Conservation (phyloP, 1,140 invertebrate species). For the Steinernema khuongi region DNA sequence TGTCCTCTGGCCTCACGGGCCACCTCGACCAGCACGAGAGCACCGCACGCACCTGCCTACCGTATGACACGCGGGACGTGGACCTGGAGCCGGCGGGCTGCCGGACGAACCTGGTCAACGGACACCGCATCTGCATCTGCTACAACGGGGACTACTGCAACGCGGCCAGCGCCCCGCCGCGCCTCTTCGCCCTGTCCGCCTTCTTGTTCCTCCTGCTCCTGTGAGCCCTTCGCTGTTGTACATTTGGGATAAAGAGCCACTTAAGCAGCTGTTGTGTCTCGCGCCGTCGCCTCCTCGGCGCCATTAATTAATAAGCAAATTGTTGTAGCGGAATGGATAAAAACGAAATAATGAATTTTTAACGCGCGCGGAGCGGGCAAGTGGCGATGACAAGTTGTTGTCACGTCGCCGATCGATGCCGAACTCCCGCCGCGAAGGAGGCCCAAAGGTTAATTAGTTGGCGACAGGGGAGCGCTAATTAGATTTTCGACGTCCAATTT, state of each 20-base stretch:
- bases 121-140: neutral
- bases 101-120: constrained; percentile 8
- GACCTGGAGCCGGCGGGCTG: neutral
- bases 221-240: neutral
- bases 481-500: constrained; percentile 10
- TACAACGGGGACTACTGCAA: constrained; percentile 11
- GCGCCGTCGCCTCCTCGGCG: neutral
- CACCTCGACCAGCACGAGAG: neutral
- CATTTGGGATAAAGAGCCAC: neutral
- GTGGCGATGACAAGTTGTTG: constrained; percentile 14
- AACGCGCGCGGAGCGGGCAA: neutral
- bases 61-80: neutral
- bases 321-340: constrained; percentile 10
- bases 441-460: constrained; percentile 8
- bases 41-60: neutral
- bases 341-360: constrained; percentile 16
- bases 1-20: neutral
- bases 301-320: constrained; percentile 9
- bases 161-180: neutral
- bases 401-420: neutral
- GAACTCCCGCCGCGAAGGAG: neutral
- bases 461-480: neutral
- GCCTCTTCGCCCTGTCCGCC: neutral
- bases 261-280: neutral
- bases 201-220: neutral